phyloP scores from a whole-genome alignment of 2,113 vertebrate genomes.

The Panthera leo region DNA sequence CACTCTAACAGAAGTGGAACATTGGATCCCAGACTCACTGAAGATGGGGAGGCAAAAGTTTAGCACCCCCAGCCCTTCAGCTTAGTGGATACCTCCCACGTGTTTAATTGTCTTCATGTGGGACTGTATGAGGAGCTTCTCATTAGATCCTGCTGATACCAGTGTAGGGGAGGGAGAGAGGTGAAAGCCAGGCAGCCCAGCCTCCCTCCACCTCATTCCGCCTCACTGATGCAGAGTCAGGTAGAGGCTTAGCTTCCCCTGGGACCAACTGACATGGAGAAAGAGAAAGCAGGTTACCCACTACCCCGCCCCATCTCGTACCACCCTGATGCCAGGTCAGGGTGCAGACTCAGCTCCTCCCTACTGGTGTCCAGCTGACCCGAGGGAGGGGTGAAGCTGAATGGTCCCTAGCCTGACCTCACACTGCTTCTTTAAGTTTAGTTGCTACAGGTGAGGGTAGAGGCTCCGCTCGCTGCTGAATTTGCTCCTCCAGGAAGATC shows the following conservation, averaged over 20 bases:
- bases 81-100: neutral
- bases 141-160: no score
- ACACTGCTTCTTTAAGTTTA: accelerated
- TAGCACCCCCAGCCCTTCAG: neutral
- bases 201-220: neutral
- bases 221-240: neutral
- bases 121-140: neutral
- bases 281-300: neutral
- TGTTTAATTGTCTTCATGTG: neutral
- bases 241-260: neutral
- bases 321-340: neutral
- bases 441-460: neutral
- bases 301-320: accelerated
- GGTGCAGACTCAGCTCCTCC: neutral
- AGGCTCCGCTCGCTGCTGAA: neutral
- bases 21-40: neutral
- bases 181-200: accelerated
- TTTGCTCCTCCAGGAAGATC: neutral
- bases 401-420: neutral
- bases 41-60: no score
- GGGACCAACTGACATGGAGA: neutral
- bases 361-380: neutral
- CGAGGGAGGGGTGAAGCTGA: neutral
- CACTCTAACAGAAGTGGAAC: no score
- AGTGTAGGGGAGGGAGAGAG: neutral